Conservation (phyloP, 2,888 invertebrate genomes). For the Cosmorhoe ocellata region DNA sequence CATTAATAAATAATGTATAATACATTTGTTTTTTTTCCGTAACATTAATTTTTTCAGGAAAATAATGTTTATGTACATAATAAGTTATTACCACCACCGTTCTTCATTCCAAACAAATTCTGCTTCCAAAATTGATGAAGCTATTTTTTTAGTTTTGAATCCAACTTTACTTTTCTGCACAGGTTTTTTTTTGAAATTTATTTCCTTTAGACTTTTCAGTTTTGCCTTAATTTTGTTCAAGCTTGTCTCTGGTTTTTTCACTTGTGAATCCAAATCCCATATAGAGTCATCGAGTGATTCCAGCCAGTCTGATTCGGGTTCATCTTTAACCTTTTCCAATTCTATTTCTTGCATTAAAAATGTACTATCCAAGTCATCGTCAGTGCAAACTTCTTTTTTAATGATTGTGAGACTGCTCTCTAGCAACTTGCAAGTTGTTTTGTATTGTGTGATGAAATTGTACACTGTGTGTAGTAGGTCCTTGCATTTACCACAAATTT, state of each 20-base stretch:
- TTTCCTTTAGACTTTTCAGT: constrained; percentile 24
- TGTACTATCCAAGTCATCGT: constrained; percentile 30
- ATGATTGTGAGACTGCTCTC: constrained; percentile 48
- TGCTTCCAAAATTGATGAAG: constrained; percentile 69
- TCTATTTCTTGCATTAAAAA: constrained; percentile 25
- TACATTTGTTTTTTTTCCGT: too few relatives aligned
- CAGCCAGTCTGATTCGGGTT: constrained; percentile 31
- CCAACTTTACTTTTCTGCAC: constrained; percentile 10
- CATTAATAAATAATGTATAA: too few relatives aligned
- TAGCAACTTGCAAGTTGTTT: constrained; percentile 53
- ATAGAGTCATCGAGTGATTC: constrained; percentile 37
- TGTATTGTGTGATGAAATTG: constrained; percentile 62
- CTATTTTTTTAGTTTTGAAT: constrained; percentile 54
- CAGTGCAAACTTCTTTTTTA: constrained; percentile 49
- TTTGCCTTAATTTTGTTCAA: constrained; percentile 30
- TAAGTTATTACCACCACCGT: constrained; percentile 68
- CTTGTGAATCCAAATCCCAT: constrained; percentile 29
- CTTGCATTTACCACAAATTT: constrained; percentile 61
- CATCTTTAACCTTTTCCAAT: constrained; percentile 47
- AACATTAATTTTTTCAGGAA: too few relatives aligned
- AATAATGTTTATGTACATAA: too few relatives aligned
- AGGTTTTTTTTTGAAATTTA: constrained; percentile 33
- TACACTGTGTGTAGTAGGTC: constrained; percentile 50
- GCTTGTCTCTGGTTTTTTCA: constrained; percentile 32
- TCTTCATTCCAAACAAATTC: constrained; percentile 68